These are phyloP conservation scores for Rhingia campestris DNA, from an alignment of 2,888 invertebrate species.

Conservation along the genomic window DNA sequence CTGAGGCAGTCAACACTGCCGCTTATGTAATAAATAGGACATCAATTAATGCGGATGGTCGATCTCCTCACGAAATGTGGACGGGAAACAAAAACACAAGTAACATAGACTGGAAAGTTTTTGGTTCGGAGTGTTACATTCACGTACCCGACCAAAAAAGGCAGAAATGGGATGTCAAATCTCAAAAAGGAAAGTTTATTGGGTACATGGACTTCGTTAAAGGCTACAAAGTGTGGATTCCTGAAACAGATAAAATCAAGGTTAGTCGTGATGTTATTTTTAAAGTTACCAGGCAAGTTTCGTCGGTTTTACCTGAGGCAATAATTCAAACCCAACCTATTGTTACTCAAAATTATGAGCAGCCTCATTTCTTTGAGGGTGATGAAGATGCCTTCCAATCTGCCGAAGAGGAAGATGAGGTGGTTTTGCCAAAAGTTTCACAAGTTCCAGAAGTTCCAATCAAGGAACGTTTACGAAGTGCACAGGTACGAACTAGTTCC, in stretches of 20 bases:
- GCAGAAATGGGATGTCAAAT: slow-evolving; percentile 78
- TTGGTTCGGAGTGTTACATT: slow-evolving; percentile 78
- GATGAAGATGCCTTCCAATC: background rate
- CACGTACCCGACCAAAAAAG: slow-evolving; percentile 76
- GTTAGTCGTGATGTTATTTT: slow-evolving; percentile 7
- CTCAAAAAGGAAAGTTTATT: slow-evolving; percentile 37
- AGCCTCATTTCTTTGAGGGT: slow-evolving; percentile 2
- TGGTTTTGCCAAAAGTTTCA: background rate
- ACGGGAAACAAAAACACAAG: slow-evolving; percentile 6
- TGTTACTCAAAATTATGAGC: slow-evolving; percentile 6
- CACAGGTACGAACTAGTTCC: background rate
- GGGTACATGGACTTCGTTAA: slow-evolving; percentile 79
- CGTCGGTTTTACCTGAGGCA: background rate
- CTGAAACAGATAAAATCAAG: background rate
- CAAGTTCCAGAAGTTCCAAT: background rate
- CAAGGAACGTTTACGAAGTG: slow-evolving; percentile 9
- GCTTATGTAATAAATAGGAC: slow-evolving; percentile 75
- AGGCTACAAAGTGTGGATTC: slow-evolving; percentile 74
- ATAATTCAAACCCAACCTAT: background rate
- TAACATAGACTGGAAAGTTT: slow-evolving; percentile 74
- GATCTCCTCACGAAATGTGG: slow-evolving; percentile 31
- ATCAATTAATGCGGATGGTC: slow-evolving; percentile 28
- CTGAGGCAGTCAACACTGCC: too few relatives aligned
- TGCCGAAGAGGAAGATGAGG: background rate
- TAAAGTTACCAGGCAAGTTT: background rate